Conservation (phyloP, 30 jellyfish, hydroid and myxozoan species). For the Catostylus mosaicus region DNA sequence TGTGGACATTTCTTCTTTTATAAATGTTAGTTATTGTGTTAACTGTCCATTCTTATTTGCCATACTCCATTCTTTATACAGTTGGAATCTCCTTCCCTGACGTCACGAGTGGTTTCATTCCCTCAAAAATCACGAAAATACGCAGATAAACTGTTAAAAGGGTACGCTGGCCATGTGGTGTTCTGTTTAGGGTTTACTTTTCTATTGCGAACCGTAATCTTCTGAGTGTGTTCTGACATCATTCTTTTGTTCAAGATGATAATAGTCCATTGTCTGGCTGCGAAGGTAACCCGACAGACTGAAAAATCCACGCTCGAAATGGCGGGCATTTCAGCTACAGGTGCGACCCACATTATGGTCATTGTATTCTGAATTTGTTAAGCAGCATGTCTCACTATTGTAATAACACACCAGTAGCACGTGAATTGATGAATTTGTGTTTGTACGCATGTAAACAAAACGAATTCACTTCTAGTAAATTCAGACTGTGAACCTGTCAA, state of each 20-base stretch:
- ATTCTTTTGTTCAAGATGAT: background rate
- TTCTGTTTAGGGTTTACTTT: constrained; percentile 29
- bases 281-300: background rate
- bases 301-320: background rate
- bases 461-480: too few relatives aligned
- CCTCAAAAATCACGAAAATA: too few relatives aligned
- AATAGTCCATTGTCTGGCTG: background rate
- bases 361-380: background rate
- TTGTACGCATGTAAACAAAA: background rate
- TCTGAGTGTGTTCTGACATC: constrained; percentile 7
- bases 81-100: too few relatives aligned
- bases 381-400: background rate
- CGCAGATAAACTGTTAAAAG: too few relatives aligned
- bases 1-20: too few relatives aligned
- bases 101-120: too few relatives aligned
- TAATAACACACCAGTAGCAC: background rate
- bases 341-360: constrained; percentile 41
- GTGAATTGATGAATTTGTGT: background rate
- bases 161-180: constrained; percentile 28
- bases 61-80: too few relatives aligned
- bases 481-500: too few relatives aligned
- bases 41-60: too few relatives aligned
- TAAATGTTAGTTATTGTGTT: too few relatives aligned
- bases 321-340: constrained; percentile 34
- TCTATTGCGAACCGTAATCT: constrained; percentile 41